phyloP scores from a whole-genome alignment of 2,113 vertebrate genomes.

The Sturnus vulgaris region DNA sequence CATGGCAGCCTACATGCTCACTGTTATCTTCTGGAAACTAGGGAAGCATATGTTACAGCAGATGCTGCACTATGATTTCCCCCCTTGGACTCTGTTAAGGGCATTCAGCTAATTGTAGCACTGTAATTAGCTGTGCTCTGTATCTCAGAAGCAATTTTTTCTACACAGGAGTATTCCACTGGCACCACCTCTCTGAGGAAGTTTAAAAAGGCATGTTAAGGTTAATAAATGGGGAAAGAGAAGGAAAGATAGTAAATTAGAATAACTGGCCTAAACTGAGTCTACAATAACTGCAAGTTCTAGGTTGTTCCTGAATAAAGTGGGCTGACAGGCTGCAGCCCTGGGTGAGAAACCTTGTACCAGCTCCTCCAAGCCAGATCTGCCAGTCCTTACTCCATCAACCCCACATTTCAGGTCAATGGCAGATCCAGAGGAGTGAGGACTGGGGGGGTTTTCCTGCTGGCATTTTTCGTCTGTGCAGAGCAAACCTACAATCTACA shows the following conservation, averaged over 20 bases:
- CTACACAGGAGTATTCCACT: background rate
- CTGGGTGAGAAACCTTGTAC: background rate
- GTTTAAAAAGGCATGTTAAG: constrained; percentile 9
- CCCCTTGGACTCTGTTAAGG: constrained; percentile 36
- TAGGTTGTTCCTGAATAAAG: background rate
- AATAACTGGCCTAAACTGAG: background rate
- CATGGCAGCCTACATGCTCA: background rate
- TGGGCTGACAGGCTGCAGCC: background rate
- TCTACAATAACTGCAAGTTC: background rate
- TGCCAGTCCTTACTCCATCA: background rate
- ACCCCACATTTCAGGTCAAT: background rate
- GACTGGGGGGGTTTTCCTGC: background rate
- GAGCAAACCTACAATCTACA: background rate
- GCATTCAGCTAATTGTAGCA: constrained; percentile 37
- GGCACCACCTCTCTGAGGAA: background rate
- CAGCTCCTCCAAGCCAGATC: background rate
- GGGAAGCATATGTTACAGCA: constrained; percentile 58
- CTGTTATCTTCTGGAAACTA: constrained; percentile 36
- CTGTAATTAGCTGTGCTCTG: constrained; percentile 36
- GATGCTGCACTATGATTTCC: constrained; percentile 26
- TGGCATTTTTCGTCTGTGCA: background rate
- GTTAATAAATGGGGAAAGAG: constrained; percentile 14
- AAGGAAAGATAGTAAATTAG: background rate
- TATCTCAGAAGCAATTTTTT: constrained; percentile 6
- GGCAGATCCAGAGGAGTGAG: background rate